Conservation (phyloP, 2,797 vertebrate genomes). For the Melanotaenia boesemani region DNA sequence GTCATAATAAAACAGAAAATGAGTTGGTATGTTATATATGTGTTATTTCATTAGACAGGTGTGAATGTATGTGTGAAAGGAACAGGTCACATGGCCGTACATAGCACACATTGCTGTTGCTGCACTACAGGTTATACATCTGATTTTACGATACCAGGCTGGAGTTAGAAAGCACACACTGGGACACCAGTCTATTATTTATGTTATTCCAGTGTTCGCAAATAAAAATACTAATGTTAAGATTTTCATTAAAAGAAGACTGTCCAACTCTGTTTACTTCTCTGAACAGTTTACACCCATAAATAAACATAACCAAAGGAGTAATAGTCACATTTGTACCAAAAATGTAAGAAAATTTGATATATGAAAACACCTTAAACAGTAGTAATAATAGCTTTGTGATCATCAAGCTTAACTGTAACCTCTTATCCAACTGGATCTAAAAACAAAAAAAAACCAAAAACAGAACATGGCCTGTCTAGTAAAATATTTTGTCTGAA, state of each 20-base stretch:
- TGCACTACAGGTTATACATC: neutral
- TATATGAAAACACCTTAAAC: neutral
- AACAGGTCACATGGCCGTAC: neutral
- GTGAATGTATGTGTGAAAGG: too few species aligned
- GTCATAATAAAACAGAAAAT: neutral
- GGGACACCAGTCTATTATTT: neutral
- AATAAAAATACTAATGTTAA: neutral
- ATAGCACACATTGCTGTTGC: neutral
- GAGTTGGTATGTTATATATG: neutral
- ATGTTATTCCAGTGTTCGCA: neutral
- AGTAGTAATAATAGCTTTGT: neutral
- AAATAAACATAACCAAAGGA: neutral
- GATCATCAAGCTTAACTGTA: neutral
- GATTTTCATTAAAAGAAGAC: neutral
- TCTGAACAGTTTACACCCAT: neutral
- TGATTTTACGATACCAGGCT: neutral
- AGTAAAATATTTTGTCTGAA: neutral
- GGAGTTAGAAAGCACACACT: neutral
- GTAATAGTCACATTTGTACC: neutral
- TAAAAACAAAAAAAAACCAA: neutral
- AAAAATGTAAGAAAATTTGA: neutral
- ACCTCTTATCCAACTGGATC: constrained; percentile 8
- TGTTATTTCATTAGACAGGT: neutral
- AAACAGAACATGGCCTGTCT: neutral
- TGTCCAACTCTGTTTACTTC: neutral